These are phyloP conservation scores for Chrysocyon brachyurus DNA, from an alignment of 2,797 vertebrate species.

Conservation along the genomic window DNA sequence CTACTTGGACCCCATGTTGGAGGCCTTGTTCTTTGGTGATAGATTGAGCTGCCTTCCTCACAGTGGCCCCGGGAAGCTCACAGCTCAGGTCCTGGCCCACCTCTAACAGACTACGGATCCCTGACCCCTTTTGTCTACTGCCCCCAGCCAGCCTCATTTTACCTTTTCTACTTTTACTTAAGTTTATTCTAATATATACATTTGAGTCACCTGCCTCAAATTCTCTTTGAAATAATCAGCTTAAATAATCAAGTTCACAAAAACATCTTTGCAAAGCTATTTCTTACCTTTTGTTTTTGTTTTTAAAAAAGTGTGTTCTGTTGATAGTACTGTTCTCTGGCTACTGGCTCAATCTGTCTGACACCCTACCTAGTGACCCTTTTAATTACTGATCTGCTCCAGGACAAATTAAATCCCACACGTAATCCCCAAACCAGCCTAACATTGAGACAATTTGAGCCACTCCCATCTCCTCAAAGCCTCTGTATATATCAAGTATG, in stretches of 20 bases:
- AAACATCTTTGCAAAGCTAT: not conserved
- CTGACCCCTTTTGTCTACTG: not conserved
- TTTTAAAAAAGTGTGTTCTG: slow-evolving; percentile 24
- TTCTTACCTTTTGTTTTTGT: slow-evolving; percentile 47
- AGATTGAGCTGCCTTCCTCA: not conserved
- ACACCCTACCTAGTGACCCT: not conserved
- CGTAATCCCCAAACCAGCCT: not conserved
- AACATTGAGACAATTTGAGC: not conserved
- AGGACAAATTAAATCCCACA: not conserved
- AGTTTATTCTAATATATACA: not conserved
- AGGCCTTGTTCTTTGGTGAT: not conserved
- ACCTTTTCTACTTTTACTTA: slow-evolving; percentile 25
- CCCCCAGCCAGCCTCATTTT: not conserved
- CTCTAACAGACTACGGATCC: not conserved
- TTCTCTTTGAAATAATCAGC: slow-evolving; percentile 25
- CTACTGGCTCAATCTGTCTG: not conserved
- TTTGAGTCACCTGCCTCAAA: slow-evolving; percentile 15
- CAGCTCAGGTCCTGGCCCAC: not conserved
- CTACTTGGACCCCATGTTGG: not conserved
- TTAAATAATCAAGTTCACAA: not conserved
- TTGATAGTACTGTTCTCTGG: not conserved
- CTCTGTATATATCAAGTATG: not conserved
- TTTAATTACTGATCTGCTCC: not conserved
- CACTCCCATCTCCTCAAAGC: not conserved
- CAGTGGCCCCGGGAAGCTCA: not conserved